Conservation (phyloP, 2,888 invertebrate species). For the Drosophila recens region DNA sequence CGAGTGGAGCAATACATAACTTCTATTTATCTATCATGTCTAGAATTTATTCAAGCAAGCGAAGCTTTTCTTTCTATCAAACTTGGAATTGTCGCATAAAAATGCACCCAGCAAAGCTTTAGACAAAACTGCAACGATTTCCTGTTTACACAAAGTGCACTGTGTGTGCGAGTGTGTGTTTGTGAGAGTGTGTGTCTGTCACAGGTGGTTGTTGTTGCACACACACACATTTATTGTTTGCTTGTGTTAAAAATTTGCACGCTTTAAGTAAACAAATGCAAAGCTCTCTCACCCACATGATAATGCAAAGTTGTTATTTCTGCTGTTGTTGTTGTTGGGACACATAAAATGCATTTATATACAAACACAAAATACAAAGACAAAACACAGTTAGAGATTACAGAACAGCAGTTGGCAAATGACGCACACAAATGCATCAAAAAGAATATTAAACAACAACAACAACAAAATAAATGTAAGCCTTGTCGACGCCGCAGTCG, state of each 20-base stretch:
- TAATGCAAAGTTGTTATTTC: slow-evolving; percentile 9
- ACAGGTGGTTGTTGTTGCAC: slow-evolving; percentile 54
- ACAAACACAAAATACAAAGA: slow-evolving; percentile 2
- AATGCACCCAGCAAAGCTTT: slow-evolving; percentile 43
- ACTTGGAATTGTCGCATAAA: slow-evolving; percentile 11
- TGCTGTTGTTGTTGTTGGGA: slow-evolving; percentile 21
- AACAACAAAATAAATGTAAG: slow-evolving; percentile 29
- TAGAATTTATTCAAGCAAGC: neutral
- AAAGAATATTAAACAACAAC: slow-evolving; percentile 13
- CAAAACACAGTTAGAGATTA: neutral
- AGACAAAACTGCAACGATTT: slow-evolving; percentile 29
- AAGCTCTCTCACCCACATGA: slow-evolving; percentile 32
- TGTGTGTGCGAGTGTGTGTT: slow-evolving; percentile 8
- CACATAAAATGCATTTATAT: slow-evolving; percentile 27
- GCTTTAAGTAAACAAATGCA: slow-evolving; percentile 36
- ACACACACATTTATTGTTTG: neutral
- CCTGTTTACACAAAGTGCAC: slow-evolving; percentile 20
- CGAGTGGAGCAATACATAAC: slow-evolving; percentile 12
- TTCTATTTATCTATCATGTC: neutral
- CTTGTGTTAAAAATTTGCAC: slow-evolving; percentile 30
- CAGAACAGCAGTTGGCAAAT: slow-evolving; percentile 22
- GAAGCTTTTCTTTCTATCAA: slow-evolving; percentile 32
- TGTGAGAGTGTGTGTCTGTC: slow-evolving; percentile 2
- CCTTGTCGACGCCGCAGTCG: slow-evolving; percentile 20
- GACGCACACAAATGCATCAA: slow-evolving; percentile 33